Conservation (phyloP, 2,797 vertebrate species). For the Crax fasciolata region DNA sequence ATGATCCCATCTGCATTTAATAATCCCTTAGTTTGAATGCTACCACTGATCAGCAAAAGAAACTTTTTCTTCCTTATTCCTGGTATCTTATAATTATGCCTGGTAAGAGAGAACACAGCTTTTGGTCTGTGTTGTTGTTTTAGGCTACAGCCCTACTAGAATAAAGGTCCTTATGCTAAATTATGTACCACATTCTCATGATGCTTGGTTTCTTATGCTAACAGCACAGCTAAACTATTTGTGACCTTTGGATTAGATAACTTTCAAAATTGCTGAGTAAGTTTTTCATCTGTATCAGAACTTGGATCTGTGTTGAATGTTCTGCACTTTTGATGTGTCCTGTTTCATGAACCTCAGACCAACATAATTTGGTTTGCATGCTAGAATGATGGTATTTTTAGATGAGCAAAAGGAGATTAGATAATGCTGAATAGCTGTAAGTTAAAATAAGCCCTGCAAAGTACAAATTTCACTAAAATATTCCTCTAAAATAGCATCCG, state of each 20-base stretch:
- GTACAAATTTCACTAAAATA: conserved; percentile 23
- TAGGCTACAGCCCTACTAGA: conserved; percentile 1
- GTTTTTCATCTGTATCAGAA: conserved; percentile 49
- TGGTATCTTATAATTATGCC: background rate
- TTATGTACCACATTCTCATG: conserved; percentile 22
- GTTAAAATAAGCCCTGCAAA: conserved; percentile 57
- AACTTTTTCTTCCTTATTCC: background rate
- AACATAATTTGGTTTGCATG: conserved; percentile 60
- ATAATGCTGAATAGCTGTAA: conserved; percentile 56
- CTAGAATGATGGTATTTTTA: conserved; percentile 63
- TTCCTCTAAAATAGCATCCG: conserved; percentile 30
- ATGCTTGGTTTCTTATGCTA: conserved; percentile 4
- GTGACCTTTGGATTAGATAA: conserved; percentile 54
- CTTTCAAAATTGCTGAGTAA: background rate
- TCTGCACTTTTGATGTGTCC: conserved; percentile 56
- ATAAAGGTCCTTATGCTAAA: conserved; percentile 22
- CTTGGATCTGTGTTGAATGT: conserved; percentile 44
- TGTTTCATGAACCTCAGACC: conserved; percentile 59
- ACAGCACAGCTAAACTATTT: background rate
- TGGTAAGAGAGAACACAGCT: background rate
- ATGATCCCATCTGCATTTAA: background rate
- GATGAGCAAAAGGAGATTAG: conserved; percentile 66
- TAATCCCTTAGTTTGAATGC: background rate
- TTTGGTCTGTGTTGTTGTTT: background rate
- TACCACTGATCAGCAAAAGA: background rate